Evolutionary conservation across 2,113 vertebrate genomes (phyloP), one percentile per base, ranked within the genome.

Genomic region (Myiozetetes cayanensis): DNA sequence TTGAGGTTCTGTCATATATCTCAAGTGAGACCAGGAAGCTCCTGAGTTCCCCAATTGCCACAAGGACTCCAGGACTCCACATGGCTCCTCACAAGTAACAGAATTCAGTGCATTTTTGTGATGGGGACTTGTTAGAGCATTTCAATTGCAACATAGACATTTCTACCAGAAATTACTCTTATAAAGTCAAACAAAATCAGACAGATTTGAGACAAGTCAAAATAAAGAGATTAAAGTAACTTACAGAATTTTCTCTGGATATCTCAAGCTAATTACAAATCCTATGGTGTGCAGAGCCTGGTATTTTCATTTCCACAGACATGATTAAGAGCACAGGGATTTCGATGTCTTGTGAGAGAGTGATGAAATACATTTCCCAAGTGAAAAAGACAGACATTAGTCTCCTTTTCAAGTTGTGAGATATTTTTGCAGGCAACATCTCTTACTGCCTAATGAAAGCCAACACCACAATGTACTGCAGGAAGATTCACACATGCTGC

Each of bases 221-320:
- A 96, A 95, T 65, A 47, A 93, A 93, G 93, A 96, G 70, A 92
- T 63, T 78, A 24, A 81, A 85, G 17, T 35, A 84, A 85, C 19
- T 65, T 67, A 92, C 67, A 90, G 89, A 81, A 82, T 92, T 94
- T 96, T 85, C 95, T 79, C 65, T 91, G 81, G 95, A 33, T 95
- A 85, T 55, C 95, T 87, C 14, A 16, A 95, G 92, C 89, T 97
- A 94, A 96, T 75, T 94, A 86, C 84, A 96, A 97, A 95, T 91
- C 20, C 10, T 78, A 78, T 76, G 79, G 90, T 77, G 93, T 74
- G 78, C 72, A 75, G 59, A 89, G 79, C 80, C 94, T 85, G 79
- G 87, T 72, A 81, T 94, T 91, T 73, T 68, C 4, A 83, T 94
- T 92, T 93, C 83, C 96, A 95, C 15, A 81, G 70, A 56, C 39